phyloP scores from a whole-genome alignment of 2,797 vertebrate species.

The Kryptopterus vitreolus region DNA sequence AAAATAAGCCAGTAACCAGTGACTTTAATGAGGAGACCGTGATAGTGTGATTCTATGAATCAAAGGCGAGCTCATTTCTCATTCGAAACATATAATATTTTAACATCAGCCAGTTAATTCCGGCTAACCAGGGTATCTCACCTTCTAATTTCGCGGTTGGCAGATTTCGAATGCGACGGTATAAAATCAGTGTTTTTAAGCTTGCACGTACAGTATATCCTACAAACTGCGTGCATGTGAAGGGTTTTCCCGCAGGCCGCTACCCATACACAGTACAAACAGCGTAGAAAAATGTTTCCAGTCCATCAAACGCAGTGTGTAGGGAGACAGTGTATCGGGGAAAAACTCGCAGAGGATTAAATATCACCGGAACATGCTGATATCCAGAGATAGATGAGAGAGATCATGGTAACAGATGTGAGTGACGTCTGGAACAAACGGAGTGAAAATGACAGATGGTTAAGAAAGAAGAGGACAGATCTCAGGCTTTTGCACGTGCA shows the following conservation, averaged over 20 bases:
- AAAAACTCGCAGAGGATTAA: conserved; percentile 13
- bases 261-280: background rate
- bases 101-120: too few relatives aligned
- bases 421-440: conserved; percentile 76
- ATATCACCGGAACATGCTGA: conserved; percentile 23
- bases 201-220: too few relatives aligned
- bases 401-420: conserved; percentile 72
- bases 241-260: background rate
- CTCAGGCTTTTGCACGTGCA: conserved; percentile 9
- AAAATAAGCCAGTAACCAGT: too few relatives aligned
- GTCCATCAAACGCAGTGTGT: background rate
- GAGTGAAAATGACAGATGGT: conserved; percentile 78
- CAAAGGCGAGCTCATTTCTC: background rate
- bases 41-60: background rate
- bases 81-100: background rate
- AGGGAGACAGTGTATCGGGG: background rate
- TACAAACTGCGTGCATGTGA: background rate
- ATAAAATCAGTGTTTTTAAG: too few relatives aligned
- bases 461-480: conserved; percentile 60
- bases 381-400: conserved; percentile 27
- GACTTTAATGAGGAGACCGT: background rate
- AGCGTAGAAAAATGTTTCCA: background rate
- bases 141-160: background rate
- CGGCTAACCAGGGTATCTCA: background rate
- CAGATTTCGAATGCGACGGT: background rate